Evolutionary conservation across 1,140 invertebrate genomes (phyloP).

Genomic region (Zophobas atratus): DNA sequence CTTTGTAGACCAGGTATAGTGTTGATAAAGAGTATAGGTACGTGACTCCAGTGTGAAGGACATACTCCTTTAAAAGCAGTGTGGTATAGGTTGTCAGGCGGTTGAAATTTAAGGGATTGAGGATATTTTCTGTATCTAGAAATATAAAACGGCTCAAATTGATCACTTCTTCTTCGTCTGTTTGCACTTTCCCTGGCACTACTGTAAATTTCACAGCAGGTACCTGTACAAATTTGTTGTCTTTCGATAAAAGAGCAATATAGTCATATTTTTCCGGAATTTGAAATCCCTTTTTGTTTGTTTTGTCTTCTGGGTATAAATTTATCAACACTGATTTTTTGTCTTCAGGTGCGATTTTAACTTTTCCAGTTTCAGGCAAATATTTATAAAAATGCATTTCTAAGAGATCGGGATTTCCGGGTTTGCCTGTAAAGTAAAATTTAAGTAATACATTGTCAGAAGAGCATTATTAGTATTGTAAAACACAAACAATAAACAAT

Average conservation of each 20-base stretch:
- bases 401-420: too few relatives aligned
- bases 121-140: slow-evolving; percentile 3
- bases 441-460: too few relatives aligned
- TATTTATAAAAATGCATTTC: slow-evolving; percentile 29
- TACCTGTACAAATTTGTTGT: not conserved
- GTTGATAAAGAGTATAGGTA: slow-evolving; percentile 21
- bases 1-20: not conserved
- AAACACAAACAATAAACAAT: too few relatives aligned
- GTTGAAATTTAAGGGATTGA: not conserved
- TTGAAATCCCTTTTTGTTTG: not conserved
- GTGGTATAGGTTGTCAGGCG: not conserved
- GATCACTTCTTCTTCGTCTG: not conserved
- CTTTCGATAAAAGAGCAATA: slow-evolving; percentile 14
- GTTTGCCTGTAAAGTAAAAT: too few relatives aligned
- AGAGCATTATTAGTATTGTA: too few relatives aligned
- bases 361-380: not conserved
- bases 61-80: not conserved
- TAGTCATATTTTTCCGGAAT: slow-evolving; percentile 21
- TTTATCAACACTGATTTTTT: not conserved
- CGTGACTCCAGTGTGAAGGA: not conserved
- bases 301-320: slow-evolving; percentile 2
- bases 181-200: not conserved
- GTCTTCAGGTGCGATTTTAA: not conserved
- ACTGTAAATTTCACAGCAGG: slow-evolving; percentile 17
- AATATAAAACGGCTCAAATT: slow-evolving; percentile 4